Conservation (phyloP, 2,797 vertebrate genomes). For the Sebastes kiyomatsui region DNA sequence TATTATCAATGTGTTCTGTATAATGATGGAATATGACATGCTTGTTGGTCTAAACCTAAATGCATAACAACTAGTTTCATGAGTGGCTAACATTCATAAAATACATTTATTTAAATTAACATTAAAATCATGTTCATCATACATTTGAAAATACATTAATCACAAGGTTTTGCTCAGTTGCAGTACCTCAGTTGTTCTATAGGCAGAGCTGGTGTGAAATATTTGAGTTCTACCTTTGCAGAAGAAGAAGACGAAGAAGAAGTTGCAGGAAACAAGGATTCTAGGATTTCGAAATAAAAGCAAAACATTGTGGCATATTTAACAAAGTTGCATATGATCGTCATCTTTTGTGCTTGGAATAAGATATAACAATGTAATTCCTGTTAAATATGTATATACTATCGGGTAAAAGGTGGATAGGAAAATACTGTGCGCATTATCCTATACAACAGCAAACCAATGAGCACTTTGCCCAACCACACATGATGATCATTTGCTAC, state of each 20-base stretch:
- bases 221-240: accelerated
- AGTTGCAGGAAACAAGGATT: background rate
- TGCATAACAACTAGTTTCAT: background rate
- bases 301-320: background rate
- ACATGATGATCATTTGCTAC: background rate
- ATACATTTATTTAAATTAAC: background rate
- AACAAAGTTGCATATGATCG: background rate
- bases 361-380: background rate
- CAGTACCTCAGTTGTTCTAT: background rate
- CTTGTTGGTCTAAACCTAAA: background rate
- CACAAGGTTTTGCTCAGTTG: background rate
- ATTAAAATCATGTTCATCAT: background rate
- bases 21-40: background rate
- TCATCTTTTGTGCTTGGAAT: background rate
- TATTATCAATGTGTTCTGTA: background rate
- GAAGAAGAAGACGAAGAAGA: background rate
- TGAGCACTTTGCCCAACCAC: background rate
- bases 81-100: background rate
- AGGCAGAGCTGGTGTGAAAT: background rate
- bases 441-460: accelerated
- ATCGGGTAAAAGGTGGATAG: background rate
- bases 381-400: accelerated
- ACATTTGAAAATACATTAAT: background rate
- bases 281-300: background rate
- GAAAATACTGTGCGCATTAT: background rate